Evolutionary conservation across 2,113 vertebrate genomes (phyloP), one percentile per base, ranked within the genome.

Genomic region (Caranx melampygus): DNA sequence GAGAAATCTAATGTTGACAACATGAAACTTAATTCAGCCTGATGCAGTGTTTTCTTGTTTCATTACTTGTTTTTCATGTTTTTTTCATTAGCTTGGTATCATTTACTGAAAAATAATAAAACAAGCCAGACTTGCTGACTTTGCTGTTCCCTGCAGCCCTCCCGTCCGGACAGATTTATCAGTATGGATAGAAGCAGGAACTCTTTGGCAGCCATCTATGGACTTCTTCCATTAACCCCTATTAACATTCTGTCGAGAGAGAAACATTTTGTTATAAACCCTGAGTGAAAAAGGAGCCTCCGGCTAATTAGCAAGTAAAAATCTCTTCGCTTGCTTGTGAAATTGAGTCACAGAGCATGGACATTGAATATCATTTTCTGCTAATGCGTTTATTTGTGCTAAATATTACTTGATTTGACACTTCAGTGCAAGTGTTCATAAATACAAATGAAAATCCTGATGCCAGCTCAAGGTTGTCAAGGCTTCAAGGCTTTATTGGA

Each of bases 401-500:
- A n/a, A 84, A 79, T 55, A 1, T 81, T 6, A 58, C 72, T 69
- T 64, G 7, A 62, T 80, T 72, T 63, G 66, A 72, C 57, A 63
- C 26, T 12, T 68, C n/a, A 72, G 54, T 67, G 55, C 44, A 13
- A 31, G 26, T 42, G 31, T n/a, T 59, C 37, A 11, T 57, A n/a
- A 63, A 40, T 37, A 52, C 1, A 74, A 84, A 89, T 67, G 33
- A 88, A 83, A 85, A 68, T 15, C 57, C 35, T 21, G 26, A 55
- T 65, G 44, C 13, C 15, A 71, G 33, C 51, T 81, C 8, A 62
- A 5, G 45, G 45, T 90, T 83, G 58, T 87, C 73, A 78, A 87
- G 83, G 62, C 84, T 81, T 90, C 71, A 87, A 85, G 79, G 88
- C 82, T 94, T 95, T 94, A 94, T 94, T 94, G 57, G 49, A 72